Evolutionary conservation across 2,888 invertebrate species (phyloP).

Genomic region (Ormia ochracea): DNA sequence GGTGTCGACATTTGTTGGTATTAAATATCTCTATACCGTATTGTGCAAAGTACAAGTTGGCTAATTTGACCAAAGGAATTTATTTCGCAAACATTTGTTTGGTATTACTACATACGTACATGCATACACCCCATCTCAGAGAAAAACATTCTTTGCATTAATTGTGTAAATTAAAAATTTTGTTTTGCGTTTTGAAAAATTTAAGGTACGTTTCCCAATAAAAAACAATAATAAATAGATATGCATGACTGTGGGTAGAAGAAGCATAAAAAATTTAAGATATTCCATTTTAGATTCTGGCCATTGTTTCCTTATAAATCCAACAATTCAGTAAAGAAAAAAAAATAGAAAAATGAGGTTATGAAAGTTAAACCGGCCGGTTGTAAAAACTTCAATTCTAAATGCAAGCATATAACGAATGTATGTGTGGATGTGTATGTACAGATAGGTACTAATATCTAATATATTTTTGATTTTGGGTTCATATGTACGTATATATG

Average conservation of each 20-base stretch:
- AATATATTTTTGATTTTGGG: no score
- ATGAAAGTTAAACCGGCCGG: constrained; percentile 36
- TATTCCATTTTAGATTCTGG: no score
- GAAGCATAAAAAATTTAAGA: no score
- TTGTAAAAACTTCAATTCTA: not conserved
- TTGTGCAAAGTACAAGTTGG: not conserved
- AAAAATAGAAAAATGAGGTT: constrained; percentile 36
- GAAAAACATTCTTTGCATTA: not conserved
- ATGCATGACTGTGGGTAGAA: no score
- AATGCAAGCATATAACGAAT: not conserved
- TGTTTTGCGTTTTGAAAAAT: not conserved
- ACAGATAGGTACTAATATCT: no score
- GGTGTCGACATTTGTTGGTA: not conserved
- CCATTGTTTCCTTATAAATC: not conserved
- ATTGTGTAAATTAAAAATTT: constrained; percentile 11
- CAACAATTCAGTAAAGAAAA: not conserved
- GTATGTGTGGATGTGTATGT: no score
- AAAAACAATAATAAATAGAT: no score
- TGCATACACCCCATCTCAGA: not conserved
- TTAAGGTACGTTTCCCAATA: not conserved
- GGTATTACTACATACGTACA: not conserved
- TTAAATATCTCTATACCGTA: not conserved
- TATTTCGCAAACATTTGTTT: not conserved
- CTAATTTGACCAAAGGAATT: not conserved
- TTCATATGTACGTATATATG: no score